Evolutionary conservation across 2,797 vertebrate species (phyloP), one percentile per base, ranked within the genome.

Genomic region (Brachyrhaphis roseni): DNA sequence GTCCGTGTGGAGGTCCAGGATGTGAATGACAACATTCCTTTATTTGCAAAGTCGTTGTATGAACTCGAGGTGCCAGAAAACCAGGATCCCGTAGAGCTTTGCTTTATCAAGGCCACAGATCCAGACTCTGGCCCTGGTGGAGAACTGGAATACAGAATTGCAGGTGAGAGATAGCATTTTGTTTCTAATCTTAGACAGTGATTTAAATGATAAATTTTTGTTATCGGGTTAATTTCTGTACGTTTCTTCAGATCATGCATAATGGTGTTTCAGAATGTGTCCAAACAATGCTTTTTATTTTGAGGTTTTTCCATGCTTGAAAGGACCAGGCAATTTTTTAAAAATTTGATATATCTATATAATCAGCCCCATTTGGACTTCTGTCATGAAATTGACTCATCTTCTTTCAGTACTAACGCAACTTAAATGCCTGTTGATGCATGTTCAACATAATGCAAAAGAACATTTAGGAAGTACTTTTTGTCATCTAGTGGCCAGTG

Each of bases 51-150:
- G 1, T 84, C 95, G 0, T 95, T 95, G 74, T 97, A 96, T 68
- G 95, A 94, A 8, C 90, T 99, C 76, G 97, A 99, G 80, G 97
- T 99, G 5, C 98, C 98, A 0, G 98, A 99, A 94, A 98, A 98
- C 94, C 97, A 97, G 83, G 94, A 90, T 2, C 92, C 91, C 0
- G 94, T 97, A 28, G 95, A 96, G 3, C 96, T 99, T 45, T 97
- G 96, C 83, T 93, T 93, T 1, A 92, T 99, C 68, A 96, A 96
- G 82, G 98, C 98, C 89, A 97, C 96, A 0, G 98, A 99, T 81
- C 96, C 94, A 0, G 98, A 99, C 31, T 89, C 92, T 0, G 98
- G 97, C 62, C 93, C 95, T 34, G 98, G 97, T 0, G 98, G 98
- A 47, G 95, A 95, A 62, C 86, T 99, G 80, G 94, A 97, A 49